Percentiles rank a stretch among this genome's conserved stretches.
Conservation (phyloP, 2,797 vertebrate species). For the Catharus ustulatus region DNA sequence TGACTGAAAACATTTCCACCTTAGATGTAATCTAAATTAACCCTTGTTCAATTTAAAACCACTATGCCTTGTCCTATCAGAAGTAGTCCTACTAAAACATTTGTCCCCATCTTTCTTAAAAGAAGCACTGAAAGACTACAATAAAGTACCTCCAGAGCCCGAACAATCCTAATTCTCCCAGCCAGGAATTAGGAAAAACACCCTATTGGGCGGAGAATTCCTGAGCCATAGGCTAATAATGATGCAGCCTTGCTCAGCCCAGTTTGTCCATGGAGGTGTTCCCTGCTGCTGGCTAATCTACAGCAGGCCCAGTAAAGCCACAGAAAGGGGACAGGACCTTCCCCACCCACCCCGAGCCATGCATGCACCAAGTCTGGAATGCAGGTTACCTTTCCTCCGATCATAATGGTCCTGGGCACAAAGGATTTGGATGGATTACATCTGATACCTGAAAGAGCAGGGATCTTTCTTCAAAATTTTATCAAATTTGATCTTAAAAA, state of each 20-base stretch:
- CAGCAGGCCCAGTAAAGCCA: background rate
- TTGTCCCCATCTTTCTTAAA: background rate
- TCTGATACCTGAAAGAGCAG: constrained; percentile 81
- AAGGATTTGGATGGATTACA: constrained; percentile 81
- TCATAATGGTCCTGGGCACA: constrained; percentile 87
- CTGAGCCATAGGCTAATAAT: background rate
- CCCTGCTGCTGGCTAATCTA: background rate
- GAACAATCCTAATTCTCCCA: background rate
- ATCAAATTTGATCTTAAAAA: background rate
- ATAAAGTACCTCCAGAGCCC: background rate
- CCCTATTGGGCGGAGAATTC: background rate
- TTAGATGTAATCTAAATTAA: background rate
- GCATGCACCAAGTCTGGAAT: accelerated
- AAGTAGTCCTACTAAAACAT: background rate
- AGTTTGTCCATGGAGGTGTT: background rate
- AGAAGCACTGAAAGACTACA: background rate
- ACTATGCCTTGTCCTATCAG: background rate
- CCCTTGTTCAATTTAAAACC: background rate
- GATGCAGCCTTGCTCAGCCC: background rate
- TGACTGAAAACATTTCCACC: background rate
- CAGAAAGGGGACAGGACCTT: background rate
- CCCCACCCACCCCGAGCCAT: background rate
- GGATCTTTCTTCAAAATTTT: background rate
- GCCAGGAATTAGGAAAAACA: background rate
- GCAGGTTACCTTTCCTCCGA: constrained; percentile 85